Evolutionary conservation across 2,797 vertebrate genomes (phyloP).

Genomic region (Danio albolineatus): DNA sequence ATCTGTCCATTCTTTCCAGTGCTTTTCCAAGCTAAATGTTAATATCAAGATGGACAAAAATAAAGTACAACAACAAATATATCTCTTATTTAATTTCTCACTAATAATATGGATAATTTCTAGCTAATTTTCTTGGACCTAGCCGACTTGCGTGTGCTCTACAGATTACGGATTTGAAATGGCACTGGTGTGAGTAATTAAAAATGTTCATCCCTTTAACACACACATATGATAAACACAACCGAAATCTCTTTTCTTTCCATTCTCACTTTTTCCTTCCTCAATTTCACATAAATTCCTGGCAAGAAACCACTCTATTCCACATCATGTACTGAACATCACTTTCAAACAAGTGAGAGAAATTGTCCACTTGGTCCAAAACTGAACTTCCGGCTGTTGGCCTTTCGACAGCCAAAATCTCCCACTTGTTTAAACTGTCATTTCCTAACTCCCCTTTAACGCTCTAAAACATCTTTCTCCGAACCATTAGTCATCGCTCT

Average conservation of each 20-base stretch:
- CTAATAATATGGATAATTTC: no score
- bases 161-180: background rate
- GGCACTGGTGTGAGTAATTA: background rate
- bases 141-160: background rate
- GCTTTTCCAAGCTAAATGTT: no score
- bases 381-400: constrained; percentile 8
- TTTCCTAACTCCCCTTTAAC: constrained; percentile 13
- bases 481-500: constrained; percentile 22
- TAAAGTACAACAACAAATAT: no score
- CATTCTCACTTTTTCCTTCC: background rate
- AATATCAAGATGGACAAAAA: background rate
- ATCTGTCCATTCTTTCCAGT: no score
- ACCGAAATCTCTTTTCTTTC: background rate
- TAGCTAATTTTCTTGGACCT: no score
- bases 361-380: constrained; percentile 26
- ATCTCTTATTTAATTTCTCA: no score
- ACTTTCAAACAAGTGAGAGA: constrained; percentile 32
- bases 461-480: constrained; percentile 4
- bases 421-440: constrained; percentile 27
- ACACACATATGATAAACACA: background rate
- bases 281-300: background rate
- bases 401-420: constrained; percentile 27
- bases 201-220: background rate
- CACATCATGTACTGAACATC: background rate
- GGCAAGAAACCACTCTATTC: constrained; percentile 28